Base-by-base conservation (phyloP, 2,797 vertebrate species). In the Parotocinclus haroldoi region DNA sequence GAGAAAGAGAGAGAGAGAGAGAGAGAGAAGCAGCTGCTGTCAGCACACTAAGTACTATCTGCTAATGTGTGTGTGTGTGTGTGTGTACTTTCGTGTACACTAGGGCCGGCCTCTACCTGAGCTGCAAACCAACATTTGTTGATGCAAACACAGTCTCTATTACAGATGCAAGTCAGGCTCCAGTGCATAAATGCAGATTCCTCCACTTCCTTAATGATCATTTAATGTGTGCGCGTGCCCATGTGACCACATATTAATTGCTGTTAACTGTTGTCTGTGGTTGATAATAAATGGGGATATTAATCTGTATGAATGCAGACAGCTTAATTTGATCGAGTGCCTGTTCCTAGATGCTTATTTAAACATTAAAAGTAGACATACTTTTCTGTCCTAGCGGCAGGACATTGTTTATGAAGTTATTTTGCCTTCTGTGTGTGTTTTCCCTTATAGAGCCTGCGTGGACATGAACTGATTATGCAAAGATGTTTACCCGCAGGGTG, bases 1-100 rank as follows among this genome's bases (percentile, higher is more conserved):
- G 2, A 27, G 27, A 27, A 2, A 27, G 27, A 27, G 2, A 27
- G 27, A 27, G 27, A 27, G 5, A 27, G 27, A 79, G 91, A 91
- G 90, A 91, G 87, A 89, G 89, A 88, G 89, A 86, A 88, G 85
- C 84, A 76, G 86, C 72, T 75, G 81, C 86, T 88, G 90, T 91
- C 87, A 87, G 84, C 78, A 45, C 77, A 79, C 84, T 84, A 90
- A 89, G 66, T 64, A 70, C 60, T 68, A 70, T 66, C 38, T 58
- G 70, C 63, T 16, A 9, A 18, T 9, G 14, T 51, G 7, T 18
- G 49, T 49, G n/a, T 16, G 42, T 38, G 58, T 58, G 57, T 19
- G 55, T 57, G 56, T 40, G 42, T 58, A 40, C 19, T 4, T 36
- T 18, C 48, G 58, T 48, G 58, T 36, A 9, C n/a, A 50, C 14